Evolutionary conservation across 2,113 vertebrate species (phyloP), one percentile per base, ranked within the genome.

Genomic region (Todiramphus saurophagus): DNA sequence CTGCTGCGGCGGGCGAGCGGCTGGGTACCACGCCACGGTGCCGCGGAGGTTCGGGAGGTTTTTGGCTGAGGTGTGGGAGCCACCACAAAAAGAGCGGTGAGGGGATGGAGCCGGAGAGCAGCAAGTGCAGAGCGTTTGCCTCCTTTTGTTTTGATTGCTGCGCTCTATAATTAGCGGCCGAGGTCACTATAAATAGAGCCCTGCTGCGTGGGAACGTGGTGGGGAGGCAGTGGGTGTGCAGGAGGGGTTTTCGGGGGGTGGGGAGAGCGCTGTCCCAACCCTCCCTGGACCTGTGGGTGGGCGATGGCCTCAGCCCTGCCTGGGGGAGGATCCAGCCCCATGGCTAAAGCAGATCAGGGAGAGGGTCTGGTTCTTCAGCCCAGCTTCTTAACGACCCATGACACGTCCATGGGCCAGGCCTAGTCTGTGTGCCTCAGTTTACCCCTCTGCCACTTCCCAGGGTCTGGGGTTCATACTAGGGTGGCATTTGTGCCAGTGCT

Each of bases 101-200:
- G 63, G 48, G 66, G 84, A 48, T 48, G 50, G 84, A 94, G 84
- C 70, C 83, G 73, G 90, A 20, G 11, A 84, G 62, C 37, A 69
- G 94, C 80, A 66, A 86, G 63, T 75, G 80, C 83, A 82, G 89
- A 83, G 87, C 30, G 2, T 85, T 94, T 43, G 73, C 53, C 69
- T 92, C 44, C 83, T 64, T 95, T 87, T 96, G 95, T 95, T 96
- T 89, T 72, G 80, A 59, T 95, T 69, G 69, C 91, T 53, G 86
- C 0, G 8, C 37, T 91, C 95, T 97, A 96, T 96, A 95, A 96
- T 96, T 97, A 96, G 96, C 3, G 24, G 51, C 84, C 0, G 5
- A 81, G 80, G n/a, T 67, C 75, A 76, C 95, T 96, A 92, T 97
- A 93, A 95, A 96, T 96, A 96, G 95, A 79, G 76, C 53, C 81